phyloP scores from a whole-genome alignment of 2,113 vertebrate species.

The Vidua chalybeata region DNA sequence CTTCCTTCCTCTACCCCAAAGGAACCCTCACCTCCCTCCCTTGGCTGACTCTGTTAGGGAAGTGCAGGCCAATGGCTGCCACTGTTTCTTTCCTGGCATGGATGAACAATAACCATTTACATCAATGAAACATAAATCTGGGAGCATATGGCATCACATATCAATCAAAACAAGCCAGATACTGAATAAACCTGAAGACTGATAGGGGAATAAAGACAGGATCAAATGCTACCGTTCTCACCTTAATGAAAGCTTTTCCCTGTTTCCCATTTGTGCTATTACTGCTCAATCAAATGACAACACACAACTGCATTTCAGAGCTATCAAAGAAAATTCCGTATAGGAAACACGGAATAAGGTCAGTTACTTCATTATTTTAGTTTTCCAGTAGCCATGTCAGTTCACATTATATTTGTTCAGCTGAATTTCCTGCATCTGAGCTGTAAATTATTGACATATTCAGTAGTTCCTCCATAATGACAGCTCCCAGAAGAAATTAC shows the following conservation, averaged over 20 bases:
- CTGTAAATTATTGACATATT: not conserved
- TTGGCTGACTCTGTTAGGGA: not conserved
- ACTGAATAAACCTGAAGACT: not conserved
- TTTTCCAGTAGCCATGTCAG: not conserved
- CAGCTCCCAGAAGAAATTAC: not conserved
- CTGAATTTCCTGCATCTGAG: not conserved
- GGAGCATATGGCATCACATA: not conserved
- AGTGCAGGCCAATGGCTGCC: not conserved
- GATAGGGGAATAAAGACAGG: not conserved
- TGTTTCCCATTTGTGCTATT: not conserved
- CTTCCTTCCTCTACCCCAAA: slow-evolving; percentile 21
- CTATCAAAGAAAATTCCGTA: not conserved
- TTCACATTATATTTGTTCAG: not conserved
- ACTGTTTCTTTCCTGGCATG: not conserved
- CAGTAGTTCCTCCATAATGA: not conserved
- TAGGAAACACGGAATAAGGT: not conserved
- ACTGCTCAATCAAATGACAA: not conserved
- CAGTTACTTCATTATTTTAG: not conserved
- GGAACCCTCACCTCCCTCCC: not conserved
- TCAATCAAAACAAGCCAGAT: not conserved
- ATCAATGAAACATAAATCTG: slow-evolving; percentile 28
- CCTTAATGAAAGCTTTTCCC: not conserved
- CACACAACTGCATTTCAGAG: not conserved
- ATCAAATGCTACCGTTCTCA: not conserved
- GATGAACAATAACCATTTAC: not conserved